Conservation (phyloP, 2,113 vertebrate genomes). For the Tachysurus vachellii region DNA sequence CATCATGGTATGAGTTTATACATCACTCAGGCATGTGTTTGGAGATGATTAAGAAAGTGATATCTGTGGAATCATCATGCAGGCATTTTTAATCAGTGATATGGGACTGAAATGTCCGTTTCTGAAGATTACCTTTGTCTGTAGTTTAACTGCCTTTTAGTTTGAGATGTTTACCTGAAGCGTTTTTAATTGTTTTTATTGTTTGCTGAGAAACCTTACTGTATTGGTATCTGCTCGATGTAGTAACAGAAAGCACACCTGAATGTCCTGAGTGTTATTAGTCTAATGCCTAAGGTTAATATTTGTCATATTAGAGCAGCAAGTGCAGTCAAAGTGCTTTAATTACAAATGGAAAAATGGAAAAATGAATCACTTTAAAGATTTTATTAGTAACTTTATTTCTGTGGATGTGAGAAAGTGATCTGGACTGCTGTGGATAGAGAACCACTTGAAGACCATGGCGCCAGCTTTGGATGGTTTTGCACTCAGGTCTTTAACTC, state of each 20-base stretch:
- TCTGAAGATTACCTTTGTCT: background rate
- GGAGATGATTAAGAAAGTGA: background rate
- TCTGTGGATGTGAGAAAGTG: background rate
- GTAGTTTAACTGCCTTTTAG: too few species aligned
- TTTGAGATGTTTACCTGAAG: background rate
- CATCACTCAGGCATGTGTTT: background rate
- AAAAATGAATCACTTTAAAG: background rate
- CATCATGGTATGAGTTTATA: slow-evolving; percentile 28
- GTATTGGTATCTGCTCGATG: background rate
- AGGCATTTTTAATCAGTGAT: background rate
- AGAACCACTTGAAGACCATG: too few species aligned
- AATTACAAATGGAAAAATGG: background rate
- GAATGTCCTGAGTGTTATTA: background rate
- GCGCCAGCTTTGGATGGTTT: too few species aligned
- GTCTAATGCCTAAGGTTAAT: background rate
- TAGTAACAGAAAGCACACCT: background rate
- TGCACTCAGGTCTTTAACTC: too few species aligned
- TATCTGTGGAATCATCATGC: background rate
- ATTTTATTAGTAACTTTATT: background rate
- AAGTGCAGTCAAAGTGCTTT: background rate
- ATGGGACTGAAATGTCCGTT: background rate
- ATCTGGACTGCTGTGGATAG: background rate
- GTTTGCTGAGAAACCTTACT: background rate
- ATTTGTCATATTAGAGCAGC: too few species aligned
- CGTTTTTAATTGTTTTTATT: background rate